Evolutionary conservation across 1,140 invertebrate genomes (phyloP), one percentile per base, ranked within the genome.

Genomic region (Zaprionus camerounensis): DNA sequence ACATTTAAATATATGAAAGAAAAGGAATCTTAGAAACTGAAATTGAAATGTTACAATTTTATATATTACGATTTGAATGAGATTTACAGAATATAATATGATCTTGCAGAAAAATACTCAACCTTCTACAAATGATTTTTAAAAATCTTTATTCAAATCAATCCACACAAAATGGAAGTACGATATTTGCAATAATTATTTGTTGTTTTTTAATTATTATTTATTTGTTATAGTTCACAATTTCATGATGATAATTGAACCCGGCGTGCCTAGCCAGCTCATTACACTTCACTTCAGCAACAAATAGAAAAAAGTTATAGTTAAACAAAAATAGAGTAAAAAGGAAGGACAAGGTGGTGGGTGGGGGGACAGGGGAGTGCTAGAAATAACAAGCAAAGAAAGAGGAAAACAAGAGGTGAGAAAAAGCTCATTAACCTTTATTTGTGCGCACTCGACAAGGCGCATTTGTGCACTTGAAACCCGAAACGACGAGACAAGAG

Each of bases 401-500:
- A 65, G 41, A 66, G 66, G 55, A 58, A 68, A 59, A 31, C 28
- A 46, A 72, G 22, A 59, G 67, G 49, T 69, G 26, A 61, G 56
- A 85, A 80, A 85, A 80, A 80, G 78, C 82, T 85, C 82, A 86
- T 85, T 85, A 86, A 82, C 82, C 78, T 86, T 80, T 85, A 86
- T 86, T 86, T 82, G 66, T 82, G 57, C 71, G 58, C 82, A 75
- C 53, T 70, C 61, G 46, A 62, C 34, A 58, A 67, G 36, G 34
- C 56, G 41, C 70, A 69, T 70, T 80, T 75, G 73, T 67, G 81
- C 68, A 72, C 81, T 83, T 62, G 62, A 84, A 59, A 56, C 67
- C 55, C 67, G 55, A 74, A 71, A 49, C 46, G 20, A 17, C 44
- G 56, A 41, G 36, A 38, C 36, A 36, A 53, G 12, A 64, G 36